Conservation (phyloP, 1,140 invertebrate species). For the Sogatella furcifera region DNA sequence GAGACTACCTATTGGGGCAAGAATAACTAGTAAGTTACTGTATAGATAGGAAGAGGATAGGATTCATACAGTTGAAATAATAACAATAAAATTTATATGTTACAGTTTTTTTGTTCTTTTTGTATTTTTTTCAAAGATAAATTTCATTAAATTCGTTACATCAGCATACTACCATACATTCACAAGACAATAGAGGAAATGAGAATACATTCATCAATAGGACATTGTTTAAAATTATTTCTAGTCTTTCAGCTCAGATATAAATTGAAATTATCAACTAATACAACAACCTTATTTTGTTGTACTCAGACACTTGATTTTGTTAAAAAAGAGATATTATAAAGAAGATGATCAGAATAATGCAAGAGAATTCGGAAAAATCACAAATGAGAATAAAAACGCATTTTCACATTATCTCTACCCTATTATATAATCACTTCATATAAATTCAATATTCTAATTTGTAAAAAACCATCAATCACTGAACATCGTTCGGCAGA, state of each 20-base stretch:
- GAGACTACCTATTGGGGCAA: no score
- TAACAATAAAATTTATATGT: neutral
- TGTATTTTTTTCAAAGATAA: neutral
- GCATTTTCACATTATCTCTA: neutral
- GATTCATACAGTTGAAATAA: neutral
- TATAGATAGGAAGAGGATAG: no score
- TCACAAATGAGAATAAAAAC: neutral
- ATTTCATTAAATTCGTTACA: neutral
- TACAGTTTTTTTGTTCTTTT: conserved; percentile 2
- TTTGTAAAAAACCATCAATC: conserved; percentile 2
- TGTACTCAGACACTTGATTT: no score
- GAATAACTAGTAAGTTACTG: no score
- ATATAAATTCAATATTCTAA: conserved; percentile 1
- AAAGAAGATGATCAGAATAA: no score
- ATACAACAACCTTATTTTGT: neutral
- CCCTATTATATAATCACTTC: neutral
- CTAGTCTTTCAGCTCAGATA: neutral
- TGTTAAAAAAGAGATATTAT: no score
- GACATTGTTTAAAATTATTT: neutral
- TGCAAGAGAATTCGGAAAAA: neutral
- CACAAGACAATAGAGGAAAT: neutral
- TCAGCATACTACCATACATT: conserved; percentile 2
- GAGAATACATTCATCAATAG: neutral
- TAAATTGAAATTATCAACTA: neutral
- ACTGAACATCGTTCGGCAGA: neutral